These are phyloP conservation scores for Sericinus montela DNA, from an alignment of 2,888 invertebrate genomes.

Conservation along the genomic window DNA sequence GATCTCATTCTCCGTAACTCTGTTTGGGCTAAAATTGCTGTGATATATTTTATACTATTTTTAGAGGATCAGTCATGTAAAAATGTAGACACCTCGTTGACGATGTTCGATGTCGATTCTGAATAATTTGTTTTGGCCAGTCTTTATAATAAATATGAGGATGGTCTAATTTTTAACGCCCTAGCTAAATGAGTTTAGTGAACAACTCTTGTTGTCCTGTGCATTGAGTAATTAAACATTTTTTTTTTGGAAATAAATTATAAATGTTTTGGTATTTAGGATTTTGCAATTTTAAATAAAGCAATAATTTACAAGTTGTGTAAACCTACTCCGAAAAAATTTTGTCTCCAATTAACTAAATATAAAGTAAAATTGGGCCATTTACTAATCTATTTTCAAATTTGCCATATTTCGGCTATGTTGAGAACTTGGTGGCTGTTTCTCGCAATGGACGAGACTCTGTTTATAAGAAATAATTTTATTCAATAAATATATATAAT, in stretches of 20 bases:
- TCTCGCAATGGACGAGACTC: slow-evolving; percentile 60
- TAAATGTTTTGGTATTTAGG: too few relatives aligned
- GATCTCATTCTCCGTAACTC: slow-evolving; percentile 35
- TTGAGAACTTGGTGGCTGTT: slow-evolving; percentile 61
- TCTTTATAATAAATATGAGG: slow-evolving; percentile 34
- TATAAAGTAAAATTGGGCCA: slow-evolving; percentile 46
- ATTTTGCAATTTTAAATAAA: too few relatives aligned
- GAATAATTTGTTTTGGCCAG: slow-evolving; percentile 41
- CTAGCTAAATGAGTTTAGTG: too few relatives aligned
- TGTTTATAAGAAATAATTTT: slow-evolving; percentile 70
- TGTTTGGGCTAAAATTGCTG: slow-evolving; percentile 72
- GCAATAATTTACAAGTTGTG: too few relatives aligned
- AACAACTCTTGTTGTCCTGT: too few relatives aligned
- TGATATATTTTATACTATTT: slow-evolving; percentile 75
- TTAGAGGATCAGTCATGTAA: slow-evolving; percentile 50
- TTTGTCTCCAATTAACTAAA: slow-evolving; percentile 14
- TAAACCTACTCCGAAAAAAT: not conserved
- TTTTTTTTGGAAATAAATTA: too few relatives aligned
- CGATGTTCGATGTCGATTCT: slow-evolving; percentile 45
- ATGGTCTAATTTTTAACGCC: slow-evolving; percentile 47
- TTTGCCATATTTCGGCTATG: slow-evolving; percentile 58
- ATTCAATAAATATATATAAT: slow-evolving; percentile 63
- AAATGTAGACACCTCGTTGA: slow-evolving; percentile 41
- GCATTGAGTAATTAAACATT: too few relatives aligned
- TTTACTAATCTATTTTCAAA: slow-evolving; percentile 37